Percentiles rank a stretch among this genome's conserved stretches.
Conservation (phyloP, 2,797 vertebrate genomes). For the Paratrypauchen microcephalus region DNA sequence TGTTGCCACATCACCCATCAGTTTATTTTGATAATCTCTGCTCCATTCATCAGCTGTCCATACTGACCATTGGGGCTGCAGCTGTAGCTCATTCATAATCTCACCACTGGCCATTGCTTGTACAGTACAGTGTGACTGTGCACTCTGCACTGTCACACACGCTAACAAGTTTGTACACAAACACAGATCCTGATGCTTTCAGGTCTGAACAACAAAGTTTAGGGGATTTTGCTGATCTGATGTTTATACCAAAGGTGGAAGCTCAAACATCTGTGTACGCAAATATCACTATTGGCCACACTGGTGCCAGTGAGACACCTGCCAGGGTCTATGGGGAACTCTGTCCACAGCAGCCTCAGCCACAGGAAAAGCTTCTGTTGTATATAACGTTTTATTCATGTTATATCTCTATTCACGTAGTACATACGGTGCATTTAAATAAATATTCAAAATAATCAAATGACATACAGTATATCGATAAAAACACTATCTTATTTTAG, state of each 20-base stretch:
- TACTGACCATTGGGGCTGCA: constrained; percentile 60
- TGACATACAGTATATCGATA: too few species aligned
- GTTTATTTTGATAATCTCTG: constrained; percentile 75
- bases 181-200: background rate
- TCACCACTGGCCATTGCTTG: constrained; percentile 12
- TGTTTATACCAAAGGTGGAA: constrained; percentile 57
- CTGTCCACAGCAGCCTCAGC: constrained; percentile 39
- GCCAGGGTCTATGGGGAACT: constrained; percentile 47
- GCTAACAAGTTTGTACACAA: background rate
- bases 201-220: constrained; percentile 27
- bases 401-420: background rate
- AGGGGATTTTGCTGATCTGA: constrained; percentile 62
- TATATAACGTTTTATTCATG: background rate
- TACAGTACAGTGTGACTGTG: background rate
- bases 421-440: background rate
- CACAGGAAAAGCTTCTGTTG: constrained; percentile 15
- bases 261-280: constrained; percentile 71
- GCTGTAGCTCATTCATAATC: constrained; percentile 73
- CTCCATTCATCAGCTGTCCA: constrained; percentile 69
- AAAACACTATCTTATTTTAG: too few species aligned
- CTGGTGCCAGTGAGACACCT: constrained; percentile 55
- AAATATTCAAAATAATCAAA: too few species aligned
- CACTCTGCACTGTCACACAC: background rate
- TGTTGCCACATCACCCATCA: constrained; percentile 52
- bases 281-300: constrained; percentile 58